Conservation (phyloP, 2,797 vertebrate genomes). For the Eidolon dupreanum region DNA sequence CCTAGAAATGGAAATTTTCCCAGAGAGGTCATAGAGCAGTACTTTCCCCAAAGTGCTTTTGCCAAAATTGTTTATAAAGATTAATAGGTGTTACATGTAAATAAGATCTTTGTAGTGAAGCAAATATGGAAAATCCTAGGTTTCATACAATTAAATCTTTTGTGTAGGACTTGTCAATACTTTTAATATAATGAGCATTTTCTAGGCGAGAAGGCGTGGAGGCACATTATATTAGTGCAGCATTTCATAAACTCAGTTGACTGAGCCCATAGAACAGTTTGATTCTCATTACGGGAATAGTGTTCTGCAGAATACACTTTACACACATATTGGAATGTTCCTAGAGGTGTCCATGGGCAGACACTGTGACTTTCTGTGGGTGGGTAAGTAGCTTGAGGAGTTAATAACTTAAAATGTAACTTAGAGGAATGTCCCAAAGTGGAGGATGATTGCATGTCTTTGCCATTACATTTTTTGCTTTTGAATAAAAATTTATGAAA, state of each 20-base stretch:
- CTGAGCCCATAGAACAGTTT: not conserved
- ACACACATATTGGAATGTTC: not conserved
- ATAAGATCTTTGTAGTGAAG: not conserved
- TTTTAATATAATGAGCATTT: not conserved
- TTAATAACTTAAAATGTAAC: not conserved
- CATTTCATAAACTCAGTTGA: not conserved
- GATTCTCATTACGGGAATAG: not conserved
- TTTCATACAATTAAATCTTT: not conserved
- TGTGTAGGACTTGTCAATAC: not conserved
- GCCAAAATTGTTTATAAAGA: not conserved
- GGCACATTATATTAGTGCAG: not conserved
- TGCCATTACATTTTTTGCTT: not conserved
- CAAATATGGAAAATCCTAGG: not conserved
- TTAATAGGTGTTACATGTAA: not conserved
- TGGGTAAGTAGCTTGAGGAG: not conserved
- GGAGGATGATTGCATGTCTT: not conserved
- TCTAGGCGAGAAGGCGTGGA: not conserved
- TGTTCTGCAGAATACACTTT: not conserved
- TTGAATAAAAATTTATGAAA: slow-evolving; percentile 40
- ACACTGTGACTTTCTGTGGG: not conserved
- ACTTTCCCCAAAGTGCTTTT: not conserved
- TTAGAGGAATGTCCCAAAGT: not conserved
- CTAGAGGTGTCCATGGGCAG: not conserved
- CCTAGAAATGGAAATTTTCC: not conserved
- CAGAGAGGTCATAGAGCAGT: not conserved